Base-by-base conservation (phyloP, 2,113 vertebrate species). In the Laticauda colubrina region DNA sequence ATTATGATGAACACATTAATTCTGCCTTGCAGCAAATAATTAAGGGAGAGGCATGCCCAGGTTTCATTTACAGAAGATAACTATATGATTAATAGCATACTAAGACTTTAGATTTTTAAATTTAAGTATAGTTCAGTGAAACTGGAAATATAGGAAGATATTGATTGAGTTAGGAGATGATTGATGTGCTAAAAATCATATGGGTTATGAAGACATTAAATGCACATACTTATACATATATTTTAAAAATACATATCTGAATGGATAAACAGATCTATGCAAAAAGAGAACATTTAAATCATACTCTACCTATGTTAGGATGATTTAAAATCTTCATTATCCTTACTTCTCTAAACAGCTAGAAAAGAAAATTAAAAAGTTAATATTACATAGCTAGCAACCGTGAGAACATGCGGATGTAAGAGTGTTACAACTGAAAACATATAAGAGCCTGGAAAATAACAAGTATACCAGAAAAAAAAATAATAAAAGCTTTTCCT, bases 261-360 rank as follows among this genome's bases (percentile, higher is more conserved):
- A 88, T 54, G 51, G 10, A 54, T 34, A n/a, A 88, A 54, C 15
- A 88, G 26, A 6, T 53, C 14, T n/a, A 55, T 88, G n/a, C 29
- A 55, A 10, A 34, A 54, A 88, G 18, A 51, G 53, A 18, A 88
- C 6, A 55, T 54, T 54, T 20, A 88, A 53, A 88, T n/a, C 21
- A 94, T 95, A 90, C 94, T 90, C 94, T 98, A 99, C 99, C 99
- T 97, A 99, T 99, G 97, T 99, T 99, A 93, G 99, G 99, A 98
- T 99, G 99, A 98, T 99, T 99, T 98, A 99, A 97, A 96, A 99
- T 98, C 98, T 99, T 99, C 99, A 99, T 99, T 98, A 99, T 99
- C 98, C 99, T 98, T 97, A 99, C 99, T 99, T 99, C 99, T 98
- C 99, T 98, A 98, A 99, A 99, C 96, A 99, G 98, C 99, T 99